These are phyloP conservation scores for Oncorhynchus keta DNA, from an alignment of 2,113 vertebrate species.

Conservation along the genomic window DNA sequence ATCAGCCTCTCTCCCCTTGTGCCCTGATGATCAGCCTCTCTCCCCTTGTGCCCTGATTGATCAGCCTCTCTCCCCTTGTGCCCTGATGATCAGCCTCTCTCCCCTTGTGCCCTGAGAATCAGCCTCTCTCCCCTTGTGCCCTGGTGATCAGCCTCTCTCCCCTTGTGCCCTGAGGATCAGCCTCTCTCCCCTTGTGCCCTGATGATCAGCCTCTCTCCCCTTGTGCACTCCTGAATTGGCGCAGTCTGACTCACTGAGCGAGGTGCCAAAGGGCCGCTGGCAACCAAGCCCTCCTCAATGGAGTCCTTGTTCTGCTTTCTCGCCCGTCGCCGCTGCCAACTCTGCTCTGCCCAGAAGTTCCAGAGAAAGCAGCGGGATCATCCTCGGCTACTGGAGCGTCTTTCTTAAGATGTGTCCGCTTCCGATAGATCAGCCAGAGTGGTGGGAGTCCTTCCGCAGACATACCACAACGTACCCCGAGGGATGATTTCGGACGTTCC, in stretches of 20 bases:
- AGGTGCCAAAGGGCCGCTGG: neutral
- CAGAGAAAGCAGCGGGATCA: neutral
- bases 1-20: neutral
- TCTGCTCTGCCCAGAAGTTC: neutral
- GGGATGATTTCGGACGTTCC: neutral
- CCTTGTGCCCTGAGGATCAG: too few species aligned
- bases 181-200: neutral
- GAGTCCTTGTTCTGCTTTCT: slow-evolving; percentile 1
- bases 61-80: neutral
- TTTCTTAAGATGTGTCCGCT: neutral
- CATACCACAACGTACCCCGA: neutral
- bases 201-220: neutral
- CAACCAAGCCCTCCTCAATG: slow-evolving; percentile 1
- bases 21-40: neutral
- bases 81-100: neutral
- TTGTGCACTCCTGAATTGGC: neutral
- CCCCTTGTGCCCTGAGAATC: neutral
- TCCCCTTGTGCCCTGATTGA: neutral
- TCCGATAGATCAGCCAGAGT: neutral
- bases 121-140: neutral
- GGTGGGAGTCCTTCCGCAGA: neutral
- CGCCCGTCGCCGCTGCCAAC: neutral
- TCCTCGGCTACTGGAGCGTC: neutral
- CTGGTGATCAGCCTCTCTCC: neutral
- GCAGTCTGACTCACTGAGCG: slow-evolving; percentile 1